Evolutionary conservation across 2,797 vertebrate genomes (phyloP).

Genomic region (Heterohyrax brucei): DNA sequence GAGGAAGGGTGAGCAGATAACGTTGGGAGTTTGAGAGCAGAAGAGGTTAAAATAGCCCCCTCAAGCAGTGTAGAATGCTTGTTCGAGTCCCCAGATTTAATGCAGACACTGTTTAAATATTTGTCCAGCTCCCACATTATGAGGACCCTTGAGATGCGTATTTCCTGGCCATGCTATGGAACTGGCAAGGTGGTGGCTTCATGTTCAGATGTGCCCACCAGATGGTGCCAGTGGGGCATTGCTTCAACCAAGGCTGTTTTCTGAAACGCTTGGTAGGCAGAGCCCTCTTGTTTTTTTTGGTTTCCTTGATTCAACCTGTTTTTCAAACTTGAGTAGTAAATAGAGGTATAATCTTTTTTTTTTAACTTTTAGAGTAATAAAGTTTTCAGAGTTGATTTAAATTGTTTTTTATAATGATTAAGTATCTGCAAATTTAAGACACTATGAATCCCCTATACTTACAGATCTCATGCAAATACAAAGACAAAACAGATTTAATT

Average conservation of each 20-base stretch:
- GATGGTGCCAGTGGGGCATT: slow-evolving; percentile 75
- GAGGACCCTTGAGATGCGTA: not conserved
- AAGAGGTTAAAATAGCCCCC: not conserved
- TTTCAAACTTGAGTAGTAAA: slow-evolving; percentile 55
- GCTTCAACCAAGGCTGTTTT: not conserved
- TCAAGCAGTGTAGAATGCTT: not conserved
- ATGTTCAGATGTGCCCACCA: slow-evolving; percentile 68
- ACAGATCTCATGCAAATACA: not conserved
- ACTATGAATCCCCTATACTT: not conserved
- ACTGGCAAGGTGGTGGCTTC: not conserved
- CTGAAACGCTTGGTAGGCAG: not conserved
- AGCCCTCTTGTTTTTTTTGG: not conserved
- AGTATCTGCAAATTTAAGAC: slow-evolving; percentile 36
- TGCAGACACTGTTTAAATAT: not conserved
- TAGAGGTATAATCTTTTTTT: not conserved
- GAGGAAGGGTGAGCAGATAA: not conserved
- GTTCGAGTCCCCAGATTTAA: not conserved
- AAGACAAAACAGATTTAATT: slow-evolving; percentile 44
- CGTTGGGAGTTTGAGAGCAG: not conserved
- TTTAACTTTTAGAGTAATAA: slow-evolving; percentile 27
- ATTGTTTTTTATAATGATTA: slow-evolving; percentile 23
- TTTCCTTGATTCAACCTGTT: not conserved
- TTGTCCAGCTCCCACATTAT: not conserved
- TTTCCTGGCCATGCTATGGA: not conserved
- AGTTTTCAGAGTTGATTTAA: slow-evolving; percentile 39